These are phyloP conservation scores for Malthinus seriepunctatus DNA, from an alignment of 2,888 invertebrate genomes.

Conservation along the genomic window DNA sequence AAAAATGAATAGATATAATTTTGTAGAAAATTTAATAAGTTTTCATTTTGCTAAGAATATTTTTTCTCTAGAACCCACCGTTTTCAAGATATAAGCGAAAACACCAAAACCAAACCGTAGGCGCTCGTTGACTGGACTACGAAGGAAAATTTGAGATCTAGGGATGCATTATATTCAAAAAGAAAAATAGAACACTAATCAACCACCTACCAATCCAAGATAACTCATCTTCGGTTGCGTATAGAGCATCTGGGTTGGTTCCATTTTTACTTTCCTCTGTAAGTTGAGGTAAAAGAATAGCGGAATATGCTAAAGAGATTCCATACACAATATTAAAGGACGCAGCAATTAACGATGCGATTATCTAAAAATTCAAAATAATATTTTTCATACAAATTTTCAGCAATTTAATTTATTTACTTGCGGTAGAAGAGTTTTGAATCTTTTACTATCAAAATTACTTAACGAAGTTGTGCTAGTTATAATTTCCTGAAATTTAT, in stretches of 20 bases:
- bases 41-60: no score
- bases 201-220: conserved; percentile 59
- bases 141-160: no score
- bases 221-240: conserved; percentile 50
- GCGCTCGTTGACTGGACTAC: no score
- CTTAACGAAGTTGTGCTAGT: conserved; percentile 54
- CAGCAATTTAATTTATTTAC: conserved; percentile 39
- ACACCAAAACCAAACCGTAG: no score
- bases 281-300: conserved; percentile 60
- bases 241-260: conserved; percentile 36
- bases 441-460: conserved; percentile 50
- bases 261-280: conserved; percentile 42
- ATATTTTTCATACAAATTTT: not conserved
- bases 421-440: conserved; percentile 55
- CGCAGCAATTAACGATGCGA: conserved; percentile 58
- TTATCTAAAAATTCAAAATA: conserved; percentile 48
- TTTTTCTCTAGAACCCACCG: no score
- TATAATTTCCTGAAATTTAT: conserved; percentile 54
- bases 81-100: no score
- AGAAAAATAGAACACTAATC: not conserved
- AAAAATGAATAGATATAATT: no score
- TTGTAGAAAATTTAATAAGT: no score
- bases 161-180: no score
- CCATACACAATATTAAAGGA: conserved; percentile 62
- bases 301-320: conserved; percentile 60